Evolutionary conservation across 2,797 vertebrate genomes (phyloP).

Genomic region (Cyclura pinguis): DNA sequence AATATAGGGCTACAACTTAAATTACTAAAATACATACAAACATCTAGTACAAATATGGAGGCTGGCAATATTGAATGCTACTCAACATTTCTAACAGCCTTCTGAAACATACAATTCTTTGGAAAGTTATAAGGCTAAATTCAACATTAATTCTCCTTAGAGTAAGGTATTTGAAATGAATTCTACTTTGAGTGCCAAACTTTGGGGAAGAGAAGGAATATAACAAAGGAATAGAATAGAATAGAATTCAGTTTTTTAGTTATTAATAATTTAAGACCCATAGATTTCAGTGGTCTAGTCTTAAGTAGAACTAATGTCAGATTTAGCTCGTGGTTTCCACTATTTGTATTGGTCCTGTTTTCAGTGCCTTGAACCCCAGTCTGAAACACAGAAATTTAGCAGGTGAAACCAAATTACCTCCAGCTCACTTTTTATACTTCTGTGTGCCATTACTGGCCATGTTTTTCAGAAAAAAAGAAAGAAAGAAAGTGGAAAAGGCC

Average conservation of each 20-base stretch:
- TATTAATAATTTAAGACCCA: too few relatives aligned
- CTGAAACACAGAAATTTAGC: neutral
- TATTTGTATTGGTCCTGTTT: neutral
- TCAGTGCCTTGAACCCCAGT: neutral
- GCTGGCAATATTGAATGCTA: neutral
- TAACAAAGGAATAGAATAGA: too few relatives aligned
- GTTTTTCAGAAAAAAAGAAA: neutral
- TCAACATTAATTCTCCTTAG: too few relatives aligned
- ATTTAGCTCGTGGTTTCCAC: too few relatives aligned
- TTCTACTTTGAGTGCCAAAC: too few relatives aligned
- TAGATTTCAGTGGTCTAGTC: too few relatives aligned
- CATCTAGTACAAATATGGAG: neutral
- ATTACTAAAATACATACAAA: neutral
- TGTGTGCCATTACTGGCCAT: neutral
- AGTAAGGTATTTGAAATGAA: too few relatives aligned
- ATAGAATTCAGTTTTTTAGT: too few relatives aligned
- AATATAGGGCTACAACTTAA: neutral
- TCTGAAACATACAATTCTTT: neutral
- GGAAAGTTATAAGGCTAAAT: neutral
- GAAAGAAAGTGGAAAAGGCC: too few relatives aligned
- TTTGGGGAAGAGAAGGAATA: too few relatives aligned
- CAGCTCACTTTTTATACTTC: neutral
- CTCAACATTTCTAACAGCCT: neutral
- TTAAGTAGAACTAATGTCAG: too few relatives aligned
- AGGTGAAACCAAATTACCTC: neutral